Conservation (phyloP, 2,888 invertebrate species). For the Sinopyrophorus schimmeli region DNA sequence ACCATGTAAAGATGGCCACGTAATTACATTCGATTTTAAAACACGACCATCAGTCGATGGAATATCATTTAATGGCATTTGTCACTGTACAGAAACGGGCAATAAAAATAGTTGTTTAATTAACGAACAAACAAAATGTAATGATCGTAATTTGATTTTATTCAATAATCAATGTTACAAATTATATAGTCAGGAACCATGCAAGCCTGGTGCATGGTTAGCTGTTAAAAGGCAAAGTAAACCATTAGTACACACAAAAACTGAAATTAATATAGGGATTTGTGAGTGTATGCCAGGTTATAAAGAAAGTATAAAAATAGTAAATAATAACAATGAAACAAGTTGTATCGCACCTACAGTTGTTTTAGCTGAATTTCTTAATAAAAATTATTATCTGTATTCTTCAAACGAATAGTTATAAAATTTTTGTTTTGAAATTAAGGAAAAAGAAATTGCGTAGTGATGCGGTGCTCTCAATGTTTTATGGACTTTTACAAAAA, state of each 20-base stretch:
- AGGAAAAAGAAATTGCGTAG: too few species aligned
- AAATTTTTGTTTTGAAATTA: too few species aligned
- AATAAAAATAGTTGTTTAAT: constrained; percentile 40
- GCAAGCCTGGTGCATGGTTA: constrained; percentile 71
- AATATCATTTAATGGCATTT: constrained; percentile 80
- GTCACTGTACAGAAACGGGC: constrained; percentile 62
- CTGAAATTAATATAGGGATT: constrained; percentile 40
- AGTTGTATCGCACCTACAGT: constrained; percentile 67
- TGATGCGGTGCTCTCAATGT: too few species aligned
- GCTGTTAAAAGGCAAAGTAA: constrained; percentile 59
- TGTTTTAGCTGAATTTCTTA: constrained; percentile 67
- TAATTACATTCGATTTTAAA: constrained; percentile 80
- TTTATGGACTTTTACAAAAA: too few species aligned
- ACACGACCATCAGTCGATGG: constrained; percentile 78
- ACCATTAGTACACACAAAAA: constrained; percentile 42
- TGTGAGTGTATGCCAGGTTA: constrained; percentile 73
- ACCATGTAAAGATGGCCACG: constrained; percentile 72
- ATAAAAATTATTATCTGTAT: constrained; percentile 51
- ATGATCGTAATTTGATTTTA: constrained; percentile 61
- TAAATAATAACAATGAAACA: constrained; percentile 46
- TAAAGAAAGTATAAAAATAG: constrained; percentile 51
- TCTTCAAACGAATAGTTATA: constrained; percentile 12
- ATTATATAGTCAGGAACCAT: constrained; percentile 78
- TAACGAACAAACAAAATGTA: constrained; percentile 40
- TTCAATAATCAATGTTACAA: constrained; percentile 74